These are phyloP conservation scores for Oriolus oriolus DNA, from an alignment of 2,113 vertebrate species.

Conservation along the genomic window DNA sequence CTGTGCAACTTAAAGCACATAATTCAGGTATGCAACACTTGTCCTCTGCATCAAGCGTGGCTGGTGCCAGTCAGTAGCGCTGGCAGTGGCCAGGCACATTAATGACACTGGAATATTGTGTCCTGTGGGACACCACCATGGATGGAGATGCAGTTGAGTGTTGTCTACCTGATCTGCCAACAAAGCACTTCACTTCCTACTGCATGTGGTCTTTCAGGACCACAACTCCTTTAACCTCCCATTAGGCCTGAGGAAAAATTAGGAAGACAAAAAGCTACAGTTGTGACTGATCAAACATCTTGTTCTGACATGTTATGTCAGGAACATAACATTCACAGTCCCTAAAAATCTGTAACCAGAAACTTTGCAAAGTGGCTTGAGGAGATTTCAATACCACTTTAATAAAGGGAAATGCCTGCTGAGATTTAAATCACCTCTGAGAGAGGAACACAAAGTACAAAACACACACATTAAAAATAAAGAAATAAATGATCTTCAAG, in stretches of 20 bases:
- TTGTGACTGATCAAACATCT: background rate
- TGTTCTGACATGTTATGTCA: too few relatives aligned
- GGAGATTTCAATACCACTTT: background rate
- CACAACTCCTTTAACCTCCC: background rate
- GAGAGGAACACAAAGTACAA: background rate
- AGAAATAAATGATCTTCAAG: background rate
- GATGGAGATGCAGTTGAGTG: background rate
- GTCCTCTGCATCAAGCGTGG: background rate
- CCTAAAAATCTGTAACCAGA: background rate
- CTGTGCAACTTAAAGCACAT: background rate
- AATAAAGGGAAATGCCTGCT: background rate
- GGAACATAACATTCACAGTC: background rate
- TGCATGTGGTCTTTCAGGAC: background rate
- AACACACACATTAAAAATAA: background rate
- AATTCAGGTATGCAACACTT: background rate
- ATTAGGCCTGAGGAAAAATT: background rate
- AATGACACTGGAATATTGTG: background rate
- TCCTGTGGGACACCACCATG: background rate
- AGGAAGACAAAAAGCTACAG: background rate
- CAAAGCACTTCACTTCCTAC: background rate
- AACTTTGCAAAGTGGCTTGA: background rate
- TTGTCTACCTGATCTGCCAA: background rate
- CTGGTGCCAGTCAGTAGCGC: rapidly evolving
- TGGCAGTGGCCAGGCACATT: background rate
- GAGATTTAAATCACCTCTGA: background rate